Evolutionary conservation across 2,113 vertebrate genomes (phyloP), one percentile per base, ranked within the genome.

Genomic region (Tautogolabrus adspersus): DNA sequence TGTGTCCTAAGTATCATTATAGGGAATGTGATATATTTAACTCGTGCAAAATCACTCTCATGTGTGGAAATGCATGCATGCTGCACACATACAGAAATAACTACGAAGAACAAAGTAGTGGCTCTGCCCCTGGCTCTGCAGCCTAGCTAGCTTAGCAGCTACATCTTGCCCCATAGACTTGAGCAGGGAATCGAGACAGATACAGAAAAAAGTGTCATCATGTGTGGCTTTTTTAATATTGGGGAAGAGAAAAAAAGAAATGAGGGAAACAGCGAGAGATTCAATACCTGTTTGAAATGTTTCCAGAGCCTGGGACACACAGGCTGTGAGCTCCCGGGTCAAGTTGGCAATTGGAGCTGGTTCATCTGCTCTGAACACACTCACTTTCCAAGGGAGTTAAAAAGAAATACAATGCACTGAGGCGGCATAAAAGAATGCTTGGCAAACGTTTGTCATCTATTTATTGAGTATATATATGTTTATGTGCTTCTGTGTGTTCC

Each of bases 381-480:
- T 76, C 46, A 60, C 49, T 71, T 79, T 86, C 54, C 57, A 69
- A 69, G 47, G 65, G 74, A 77, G 58, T 75, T 85, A 61, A 86
- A 87, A 89, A 85, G 34, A 79, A 84, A 82, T 57, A 85, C 82
- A 91, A 85, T 85, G 86, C 89, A 90, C 67, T 75, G 79, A 89
- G 82, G 87, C 63, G 19, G 70, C 84, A 85, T 82, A 69, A 85
- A 85, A 82, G 68, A 87, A 72, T 86, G 72, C 79, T 82, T 85
- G 86, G 82, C 75, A 88, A 90, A 72, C 18, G 57, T 88, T 77
- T 73, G 72, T 83, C 87, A 70, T 78, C 79, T 80, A 56, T 79
- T 71, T 58, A 72, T 73, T 74, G 59, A 67, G 30, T 61, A 21
- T 62, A 15, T 34, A 37, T 79, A 15, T 66, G 40, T 66, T 7